Evolutionary conservation across 2,797 vertebrate genomes (phyloP), one percentile per base, ranked within the genome.

Genomic region (Falco concolor): DNA sequence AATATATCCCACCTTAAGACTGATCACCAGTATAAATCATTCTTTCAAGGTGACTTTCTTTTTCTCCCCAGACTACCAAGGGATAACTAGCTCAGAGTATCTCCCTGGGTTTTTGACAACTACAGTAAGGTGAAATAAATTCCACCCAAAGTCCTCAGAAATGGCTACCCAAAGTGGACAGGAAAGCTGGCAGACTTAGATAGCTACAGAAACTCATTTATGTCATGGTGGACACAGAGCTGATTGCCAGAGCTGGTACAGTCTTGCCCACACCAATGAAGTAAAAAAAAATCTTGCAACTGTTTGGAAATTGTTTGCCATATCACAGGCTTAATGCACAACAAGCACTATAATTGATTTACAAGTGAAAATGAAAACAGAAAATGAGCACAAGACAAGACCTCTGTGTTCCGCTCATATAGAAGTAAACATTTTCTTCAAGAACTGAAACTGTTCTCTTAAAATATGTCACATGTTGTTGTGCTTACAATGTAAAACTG

Each of bases 181-280:
- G 92, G 78, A 92, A 94, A 92, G 60, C 64, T 94, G 81, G 13
- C 75, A 83, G 86, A 32, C 30, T 89, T 56, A 87, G 81, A 80
- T 95, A 92, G 52, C 89, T 91, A 61, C 45, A 91, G 60, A 40
- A 90, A n/a, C 15, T 90, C 9, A 12, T 93, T 93, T 90, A 32
- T 83, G 25, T 64, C 42, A 19, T n/a, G 34, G 72, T 59, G 77
- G 49, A 60, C 47, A 34, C 24, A 59, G 36, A 73, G 63, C 45
- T 72, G 61, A 53, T 85, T 93, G 69, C 73, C 34, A 50, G 53
- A 38, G 32, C 8, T 87, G 56, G 40, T 60, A 59, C 7, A 30
- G 8, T 38, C 36, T 44, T 84, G 61, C 24, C 68, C 47, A n/a
- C 53, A 40, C 60, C 81, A 93, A 15, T 38, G 19, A 87, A 19